phyloP scores from a whole-genome alignment of 2,797 vertebrate genomes.

The Masticophis lateralis region DNA sequence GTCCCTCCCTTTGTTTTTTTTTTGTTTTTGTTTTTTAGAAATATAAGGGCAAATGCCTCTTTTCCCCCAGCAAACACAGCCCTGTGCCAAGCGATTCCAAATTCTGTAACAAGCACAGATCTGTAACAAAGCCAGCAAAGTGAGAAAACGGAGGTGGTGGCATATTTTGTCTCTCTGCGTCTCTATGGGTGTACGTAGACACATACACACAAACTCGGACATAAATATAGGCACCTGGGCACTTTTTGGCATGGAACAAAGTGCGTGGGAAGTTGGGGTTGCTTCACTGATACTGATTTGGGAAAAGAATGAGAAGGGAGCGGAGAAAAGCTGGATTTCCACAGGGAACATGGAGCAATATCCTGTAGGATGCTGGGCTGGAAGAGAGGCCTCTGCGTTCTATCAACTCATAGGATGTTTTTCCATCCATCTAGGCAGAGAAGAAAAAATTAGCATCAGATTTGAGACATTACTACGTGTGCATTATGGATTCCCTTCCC shows the following conservation, averaged over 20 bases:
- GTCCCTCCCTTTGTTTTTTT: accelerated
- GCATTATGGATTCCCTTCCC: not conserved
- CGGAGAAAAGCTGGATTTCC: not conserved
- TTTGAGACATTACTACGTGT: not conserved
- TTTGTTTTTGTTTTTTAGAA: not conserved
- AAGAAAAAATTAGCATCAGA: not conserved
- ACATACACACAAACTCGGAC: not conserved
- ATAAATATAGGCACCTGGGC: not conserved
- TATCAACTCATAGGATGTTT: not conserved
- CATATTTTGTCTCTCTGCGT: not conserved
- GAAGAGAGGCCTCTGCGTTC: not conserved
- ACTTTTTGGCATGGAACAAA: not conserved
- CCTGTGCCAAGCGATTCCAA: not conserved
- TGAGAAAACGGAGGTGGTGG: not conserved
- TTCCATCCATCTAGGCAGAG: not conserved
- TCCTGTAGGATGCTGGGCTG: not conserved
- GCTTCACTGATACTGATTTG: not conserved
- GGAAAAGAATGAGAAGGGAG: not conserved
- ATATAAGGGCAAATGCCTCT: not conserved
- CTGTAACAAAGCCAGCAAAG: not conserved
- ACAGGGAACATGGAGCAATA: not conserved
- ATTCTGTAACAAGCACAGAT: not conserved
- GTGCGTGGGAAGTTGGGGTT: not conserved
- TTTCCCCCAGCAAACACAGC: not conserved
- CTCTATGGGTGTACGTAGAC: not conserved